phyloP scores from a whole-genome alignment of 2,797 vertebrate species.

The Brachyrhaphis roseni region DNA sequence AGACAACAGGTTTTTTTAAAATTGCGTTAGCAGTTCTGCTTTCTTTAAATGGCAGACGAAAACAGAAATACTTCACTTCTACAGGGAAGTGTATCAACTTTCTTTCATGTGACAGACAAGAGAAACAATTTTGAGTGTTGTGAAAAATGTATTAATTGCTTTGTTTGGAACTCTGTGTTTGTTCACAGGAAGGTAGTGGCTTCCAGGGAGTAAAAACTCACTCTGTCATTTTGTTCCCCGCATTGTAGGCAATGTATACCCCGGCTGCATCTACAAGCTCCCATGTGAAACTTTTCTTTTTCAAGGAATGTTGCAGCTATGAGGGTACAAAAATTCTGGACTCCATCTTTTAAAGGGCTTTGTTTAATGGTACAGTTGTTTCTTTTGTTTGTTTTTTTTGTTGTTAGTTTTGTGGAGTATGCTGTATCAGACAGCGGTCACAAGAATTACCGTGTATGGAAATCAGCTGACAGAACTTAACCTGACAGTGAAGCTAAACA shows the following conservation, averaged over 20 bases:
- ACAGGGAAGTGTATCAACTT: no score
- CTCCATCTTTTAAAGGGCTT: background rate
- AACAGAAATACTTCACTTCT: background rate
- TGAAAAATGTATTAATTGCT: background rate
- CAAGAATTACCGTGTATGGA: background rate
- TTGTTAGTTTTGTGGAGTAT: background rate
- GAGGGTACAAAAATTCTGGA: background rate
- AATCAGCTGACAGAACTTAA: background rate
- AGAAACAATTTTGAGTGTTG: background rate
- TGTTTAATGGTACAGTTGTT: background rate
- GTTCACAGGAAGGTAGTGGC: background rate
- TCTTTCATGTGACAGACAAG: no score
- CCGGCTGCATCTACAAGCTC: background rate
- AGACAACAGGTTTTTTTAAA: background rate
- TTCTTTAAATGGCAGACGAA: background rate
- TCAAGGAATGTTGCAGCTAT: background rate
- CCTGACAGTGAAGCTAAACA: background rate
- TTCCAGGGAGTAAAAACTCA: background rate
- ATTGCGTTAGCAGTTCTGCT: background rate
- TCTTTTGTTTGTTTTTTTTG: no score
- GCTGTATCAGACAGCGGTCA: background rate
- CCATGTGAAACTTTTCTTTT: background rate
- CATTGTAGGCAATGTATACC: background rate
- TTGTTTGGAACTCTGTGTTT: background rate
- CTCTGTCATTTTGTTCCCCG: background rate